These are phyloP conservation scores for Cantharis rustica DNA, from an alignment of 2,888 invertebrate species.

Conservation along the genomic window DNA sequence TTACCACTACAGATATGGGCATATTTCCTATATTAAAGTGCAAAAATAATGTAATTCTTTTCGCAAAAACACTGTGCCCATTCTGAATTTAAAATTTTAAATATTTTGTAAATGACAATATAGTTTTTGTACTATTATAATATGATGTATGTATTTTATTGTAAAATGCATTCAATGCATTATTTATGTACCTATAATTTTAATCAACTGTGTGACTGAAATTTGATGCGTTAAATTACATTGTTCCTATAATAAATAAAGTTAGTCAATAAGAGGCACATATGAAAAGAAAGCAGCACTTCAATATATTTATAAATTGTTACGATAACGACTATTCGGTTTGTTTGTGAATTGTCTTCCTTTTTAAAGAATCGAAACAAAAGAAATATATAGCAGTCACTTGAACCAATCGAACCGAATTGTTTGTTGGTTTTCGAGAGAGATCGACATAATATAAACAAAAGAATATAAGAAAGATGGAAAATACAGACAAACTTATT, in stretches of 20 bases:
- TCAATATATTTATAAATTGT: slow-evolving; percentile 31
- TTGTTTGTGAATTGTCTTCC: slow-evolving; percentile 32
- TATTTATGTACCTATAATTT: not conserved
- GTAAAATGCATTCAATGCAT: slow-evolving; percentile 1
- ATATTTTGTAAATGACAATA: not conserved
- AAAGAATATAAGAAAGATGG: slow-evolving; percentile 25
- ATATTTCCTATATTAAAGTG: slow-evolving; percentile 41
- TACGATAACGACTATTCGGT: slow-evolving; percentile 25
- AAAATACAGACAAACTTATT: slow-evolving; percentile 34
- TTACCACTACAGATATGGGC: slow-evolving; percentile 23
- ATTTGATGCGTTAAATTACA: slow-evolving; percentile 31
- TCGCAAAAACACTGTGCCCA: slow-evolving; percentile 20
- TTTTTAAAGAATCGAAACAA: slow-evolving; percentile 24
- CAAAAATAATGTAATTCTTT: slow-evolving; percentile 32
- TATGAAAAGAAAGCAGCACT: slow-evolving; percentile 22
- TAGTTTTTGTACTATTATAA: slow-evolving; percentile 8
- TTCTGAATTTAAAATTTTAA: slow-evolving; percentile 16
- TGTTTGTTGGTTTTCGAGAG: slow-evolving; percentile 16
- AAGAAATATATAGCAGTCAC: slow-evolving; percentile 19
- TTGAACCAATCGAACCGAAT: slow-evolving; percentile 21
- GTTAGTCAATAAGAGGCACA: slow-evolving; percentile 29
- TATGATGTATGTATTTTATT: slow-evolving; percentile 8
- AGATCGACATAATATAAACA: slow-evolving; percentile 22
- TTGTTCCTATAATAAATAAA: slow-evolving; percentile 37
- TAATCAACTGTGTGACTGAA: slow-evolving; percentile 17